These are phyloP conservation scores for Phaethon lepturus DNA, from an alignment of 2,113 vertebrate species.

Conservation along the genomic window DNA sequence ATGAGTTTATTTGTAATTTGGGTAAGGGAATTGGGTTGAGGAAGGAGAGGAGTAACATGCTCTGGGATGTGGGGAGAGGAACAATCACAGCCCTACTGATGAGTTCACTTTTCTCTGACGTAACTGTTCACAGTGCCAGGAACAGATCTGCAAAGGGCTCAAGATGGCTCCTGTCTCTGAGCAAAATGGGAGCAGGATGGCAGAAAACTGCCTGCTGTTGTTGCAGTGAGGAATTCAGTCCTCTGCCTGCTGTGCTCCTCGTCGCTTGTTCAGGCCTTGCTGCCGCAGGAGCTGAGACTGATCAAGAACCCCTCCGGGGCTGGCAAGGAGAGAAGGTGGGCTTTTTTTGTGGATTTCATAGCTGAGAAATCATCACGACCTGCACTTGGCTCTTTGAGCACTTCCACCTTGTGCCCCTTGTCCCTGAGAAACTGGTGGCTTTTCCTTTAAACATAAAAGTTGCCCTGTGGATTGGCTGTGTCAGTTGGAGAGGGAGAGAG, in stretches of 20 bases:
- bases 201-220: background rate
- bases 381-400: background rate
- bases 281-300: background rate
- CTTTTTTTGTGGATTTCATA: background rate
- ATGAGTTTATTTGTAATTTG: constrained; percentile 8
- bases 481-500: background rate
- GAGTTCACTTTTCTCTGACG: background rate
- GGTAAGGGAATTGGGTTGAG: background rate
- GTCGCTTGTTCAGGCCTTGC: background rate
- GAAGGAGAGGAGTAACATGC: background rate
- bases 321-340: background rate
- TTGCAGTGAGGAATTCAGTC: background rate
- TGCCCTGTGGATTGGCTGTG: background rate
- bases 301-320: accelerated
- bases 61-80: background rate
- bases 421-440: background rate
- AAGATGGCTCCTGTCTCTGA: background rate
- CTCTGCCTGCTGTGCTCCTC: background rate
- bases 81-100: background rate
- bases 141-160: constrained; percentile 7
- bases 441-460: background rate
- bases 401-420: background rate
- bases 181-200: background rate
- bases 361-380: background rate
- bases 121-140: background rate